Evolutionary conservation across 2,113 vertebrate genomes (phyloP).

Genomic region (Etheostoma cragini): DNA sequence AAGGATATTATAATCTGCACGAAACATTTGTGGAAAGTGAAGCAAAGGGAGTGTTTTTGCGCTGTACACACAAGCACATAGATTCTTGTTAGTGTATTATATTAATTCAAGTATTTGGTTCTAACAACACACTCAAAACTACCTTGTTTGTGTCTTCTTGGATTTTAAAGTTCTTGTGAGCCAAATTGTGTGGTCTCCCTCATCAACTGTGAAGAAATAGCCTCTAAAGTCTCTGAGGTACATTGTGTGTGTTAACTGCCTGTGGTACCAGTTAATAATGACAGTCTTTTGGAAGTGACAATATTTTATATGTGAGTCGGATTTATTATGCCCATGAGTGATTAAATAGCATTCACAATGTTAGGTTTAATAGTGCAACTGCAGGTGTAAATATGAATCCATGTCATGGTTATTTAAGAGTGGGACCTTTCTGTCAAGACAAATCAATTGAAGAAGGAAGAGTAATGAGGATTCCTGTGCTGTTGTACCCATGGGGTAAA

Average conservation of each 20-base stretch:
- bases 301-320: background rate
- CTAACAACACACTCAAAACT: background rate
- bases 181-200: background rate
- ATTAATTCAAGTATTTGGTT: background rate
- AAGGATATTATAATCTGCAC: background rate
- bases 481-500: slow-evolving; percentile 67
- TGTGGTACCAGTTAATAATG: background rate
- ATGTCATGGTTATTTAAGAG: slow-evolving; percentile 34
- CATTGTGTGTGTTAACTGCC: background rate
- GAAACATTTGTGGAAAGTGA: background rate
- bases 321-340: background rate
- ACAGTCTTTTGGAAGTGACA: background rate
- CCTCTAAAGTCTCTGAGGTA: background rate
- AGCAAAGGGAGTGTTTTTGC: background rate
- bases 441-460: slow-evolving; percentile 57
- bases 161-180: background rate
- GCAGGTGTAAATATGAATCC: slow-evolving; percentile 18
- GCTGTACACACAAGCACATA: background rate
- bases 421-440: slow-evolving; percentile 59
- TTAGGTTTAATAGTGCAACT: slow-evolving; percentile 7
- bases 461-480: slow-evolving; percentile 73
- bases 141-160: background rate
- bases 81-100: background rate
- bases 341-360: background rate
- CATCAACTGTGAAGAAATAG: background rate